Base-by-base conservation (phyloP, 1,140 invertebrate genomes). In the Melitaea cinxia region DNA sequence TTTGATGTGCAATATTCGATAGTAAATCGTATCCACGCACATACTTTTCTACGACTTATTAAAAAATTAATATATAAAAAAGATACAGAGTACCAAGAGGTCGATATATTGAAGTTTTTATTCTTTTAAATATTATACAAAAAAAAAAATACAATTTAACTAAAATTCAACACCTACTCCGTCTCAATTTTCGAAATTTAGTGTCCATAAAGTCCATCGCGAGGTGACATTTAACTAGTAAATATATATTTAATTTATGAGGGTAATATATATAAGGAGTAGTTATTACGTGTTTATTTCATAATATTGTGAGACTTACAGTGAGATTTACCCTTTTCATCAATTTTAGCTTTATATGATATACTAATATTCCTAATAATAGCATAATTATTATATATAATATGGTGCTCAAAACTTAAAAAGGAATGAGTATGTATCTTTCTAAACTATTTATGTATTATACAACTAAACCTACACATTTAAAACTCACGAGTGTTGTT, bases 381-480 rank as follows among this genome's bases (percentile, higher is more conserved):
- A 17, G 15, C 35, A 42, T 42, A 42, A 42, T 42, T 42, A 42
- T 42, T 42, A n/a, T 17, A 42, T 42, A n/a, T 17, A 42, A 42
- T 42, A 7, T 42, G 37, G 37, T 42, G 37, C 37, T 42, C 37
- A 42, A 42, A 42, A 17, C 5, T 42, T 42, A 17, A 2, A 42
- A 42, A 17, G 17, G 4, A 42, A 17, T 42, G 2, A 17, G n/a
- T n/a, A 42, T 42, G 15, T 42, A 42, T 42, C 5, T 42, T 37
- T 14, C 14, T 42, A 17, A 1, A 14, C n/a, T 1, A 9, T 9
- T 9, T 17, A 17, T 42, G 17, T 42, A 42, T 17, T 4, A n/a
- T 42, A 42, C 9, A 1, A 7, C 15, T 42, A 15, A n/a, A 39
- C 15, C 4, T 35, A 35, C 30, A 35, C 10, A 35, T 4, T 7